Percentiles rank a stretch among this genome's conserved stretches.
Evolutionary conservation across 2,113 vertebrate species (phyloP).

Genomic region (Cebus imitator): DNA sequence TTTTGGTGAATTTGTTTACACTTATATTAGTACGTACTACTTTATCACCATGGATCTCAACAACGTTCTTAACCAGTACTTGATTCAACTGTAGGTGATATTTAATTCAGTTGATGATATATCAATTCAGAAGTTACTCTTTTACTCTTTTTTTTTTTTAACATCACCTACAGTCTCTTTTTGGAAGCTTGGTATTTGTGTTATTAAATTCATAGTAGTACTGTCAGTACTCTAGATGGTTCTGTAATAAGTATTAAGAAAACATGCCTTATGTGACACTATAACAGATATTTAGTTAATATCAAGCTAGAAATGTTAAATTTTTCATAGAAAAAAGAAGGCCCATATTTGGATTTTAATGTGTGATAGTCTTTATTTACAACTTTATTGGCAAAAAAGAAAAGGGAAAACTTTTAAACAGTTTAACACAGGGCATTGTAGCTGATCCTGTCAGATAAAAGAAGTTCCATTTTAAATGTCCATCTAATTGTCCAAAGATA

Average conservation of each 20-base stretch:
- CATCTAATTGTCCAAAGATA: slow-evolving; percentile 74
- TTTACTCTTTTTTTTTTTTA: background rate
- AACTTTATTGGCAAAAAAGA: slow-evolving; percentile 84
- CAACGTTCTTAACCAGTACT: background rate
- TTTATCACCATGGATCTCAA: background rate
- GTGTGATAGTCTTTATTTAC: slow-evolving; percentile 86
- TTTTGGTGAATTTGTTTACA: background rate
- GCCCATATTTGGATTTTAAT: slow-evolving; percentile 78
- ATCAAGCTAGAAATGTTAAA: background rate
- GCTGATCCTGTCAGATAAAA: slow-evolving; percentile 67
- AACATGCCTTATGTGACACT: background rate
- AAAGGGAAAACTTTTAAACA: slow-evolving; percentile 78
- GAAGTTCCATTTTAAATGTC: slow-evolving; percentile 67
- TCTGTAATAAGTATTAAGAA: background rate
- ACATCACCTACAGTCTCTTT: background rate
- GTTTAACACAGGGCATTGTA: slow-evolving; percentile 77
- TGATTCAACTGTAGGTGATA: background rate
- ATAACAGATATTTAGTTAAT: background rate
- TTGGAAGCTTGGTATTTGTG: background rate
- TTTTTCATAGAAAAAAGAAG: slow-evolving; percentile 59
- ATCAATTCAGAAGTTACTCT: background rate
- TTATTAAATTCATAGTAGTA: background rate
- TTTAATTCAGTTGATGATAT: background rate
- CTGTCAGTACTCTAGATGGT: background rate
- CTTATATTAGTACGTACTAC: background rate